These are phyloP conservation scores for Noctua fimbriata DNA, from an alignment of 2,888 invertebrate species.

Conservation along the genomic window DNA sequence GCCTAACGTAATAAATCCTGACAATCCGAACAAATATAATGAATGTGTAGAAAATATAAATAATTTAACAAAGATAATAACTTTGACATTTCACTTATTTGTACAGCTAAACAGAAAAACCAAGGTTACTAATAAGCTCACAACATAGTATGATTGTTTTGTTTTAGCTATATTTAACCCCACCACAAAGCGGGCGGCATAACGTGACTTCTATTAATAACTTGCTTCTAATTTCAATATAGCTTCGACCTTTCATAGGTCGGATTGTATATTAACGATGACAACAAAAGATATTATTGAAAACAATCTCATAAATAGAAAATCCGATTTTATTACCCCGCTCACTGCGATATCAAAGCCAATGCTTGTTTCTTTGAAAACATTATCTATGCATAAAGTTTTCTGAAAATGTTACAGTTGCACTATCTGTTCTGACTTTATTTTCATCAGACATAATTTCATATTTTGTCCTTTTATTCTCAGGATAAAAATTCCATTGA, in stretches of 20 bases:
- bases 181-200: not conserved
- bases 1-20: too few relatives aligned
- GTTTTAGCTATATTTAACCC: slow-evolving; percentile 5
- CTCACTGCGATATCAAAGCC: slow-evolving; percentile 3
- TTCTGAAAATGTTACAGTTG: slow-evolving; percentile 28
- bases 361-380: slow-evolving; percentile 9
- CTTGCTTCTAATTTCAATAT: not conserved
- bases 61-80: not conserved
- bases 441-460: slow-evolving; percentile 31
- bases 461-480: slow-evolving; percentile 36
- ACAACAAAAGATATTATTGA: not conserved
- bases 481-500: slow-evolving; percentile 5
- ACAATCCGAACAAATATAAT: not conserved
- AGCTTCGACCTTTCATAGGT: not conserved
- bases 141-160: slow-evolving; percentile 1
- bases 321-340: slow-evolving; percentile 11
- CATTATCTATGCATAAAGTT: slow-evolving; percentile 38
- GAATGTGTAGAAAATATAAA: not conserved
- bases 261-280: not conserved
- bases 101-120: not conserved
- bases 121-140: not conserved
- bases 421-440: slow-evolving; percentile 11
- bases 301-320: slow-evolving; percentile 8
- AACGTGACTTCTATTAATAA: not conserved
- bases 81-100: not conserved